Percentiles rank a stretch among this genome's conserved stretches.
Conservation (phyloP, 2,113 vertebrate species). For the Narcine bancroftii region DNA sequence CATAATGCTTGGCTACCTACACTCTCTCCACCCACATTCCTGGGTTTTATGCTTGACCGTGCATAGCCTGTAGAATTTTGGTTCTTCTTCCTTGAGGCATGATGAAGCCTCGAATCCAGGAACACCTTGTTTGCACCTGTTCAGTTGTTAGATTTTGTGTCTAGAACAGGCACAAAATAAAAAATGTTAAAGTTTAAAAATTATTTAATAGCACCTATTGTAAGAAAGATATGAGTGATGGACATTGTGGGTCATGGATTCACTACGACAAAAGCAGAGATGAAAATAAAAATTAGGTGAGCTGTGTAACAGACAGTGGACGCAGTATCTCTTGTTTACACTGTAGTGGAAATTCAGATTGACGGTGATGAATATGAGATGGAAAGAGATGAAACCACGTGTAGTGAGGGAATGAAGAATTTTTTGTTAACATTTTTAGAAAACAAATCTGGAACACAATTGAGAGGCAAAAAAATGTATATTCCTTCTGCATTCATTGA, state of each 20-base stretch:
- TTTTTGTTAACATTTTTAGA: not conserved
- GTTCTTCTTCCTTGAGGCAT: no score
- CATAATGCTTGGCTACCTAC: no score
- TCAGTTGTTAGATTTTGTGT: no score
- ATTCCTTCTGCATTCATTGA: not conserved
- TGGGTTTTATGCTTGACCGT: no score
- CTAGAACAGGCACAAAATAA: not conserved
- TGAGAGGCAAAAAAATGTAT: not conserved
- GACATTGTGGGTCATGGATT: not conserved
- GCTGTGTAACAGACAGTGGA: not conserved
- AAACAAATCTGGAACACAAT: not conserved
- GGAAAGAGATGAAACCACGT: not conserved
- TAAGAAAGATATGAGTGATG: not conserved
- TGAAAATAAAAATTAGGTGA: not conserved
- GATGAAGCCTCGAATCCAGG: no score
- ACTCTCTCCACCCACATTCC: no score
- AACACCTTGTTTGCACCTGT: no score
- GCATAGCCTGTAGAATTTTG: no score
- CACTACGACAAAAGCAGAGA: not conserved
- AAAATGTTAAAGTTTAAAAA: not conserved
- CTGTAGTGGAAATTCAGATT: not conserved
- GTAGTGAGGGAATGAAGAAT: not conserved
- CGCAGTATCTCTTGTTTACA: not conserved
- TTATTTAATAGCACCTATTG: not conserved
- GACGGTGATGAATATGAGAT: not conserved